Conservation (phyloP, 2,797 vertebrate genomes). For the Xiphorhynchus erythropygius region DNA sequence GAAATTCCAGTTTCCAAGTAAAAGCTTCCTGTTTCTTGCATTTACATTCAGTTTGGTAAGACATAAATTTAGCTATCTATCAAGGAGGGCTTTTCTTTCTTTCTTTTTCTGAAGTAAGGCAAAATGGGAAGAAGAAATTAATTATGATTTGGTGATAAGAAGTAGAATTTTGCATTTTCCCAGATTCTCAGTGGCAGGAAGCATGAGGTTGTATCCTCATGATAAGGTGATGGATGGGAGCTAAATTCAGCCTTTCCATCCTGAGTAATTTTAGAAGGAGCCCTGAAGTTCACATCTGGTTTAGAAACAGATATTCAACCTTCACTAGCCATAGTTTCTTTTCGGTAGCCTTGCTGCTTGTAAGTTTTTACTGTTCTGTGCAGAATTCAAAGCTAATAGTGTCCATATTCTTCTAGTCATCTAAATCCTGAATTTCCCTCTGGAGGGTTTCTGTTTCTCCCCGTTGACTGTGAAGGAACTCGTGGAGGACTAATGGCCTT, state of each 20-base stretch:
- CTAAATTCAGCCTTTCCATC: conserved; percentile 64
- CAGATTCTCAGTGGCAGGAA: conserved; percentile 39
- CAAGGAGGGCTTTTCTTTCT: not conserved
- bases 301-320: conserved; percentile 41
- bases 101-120: not conserved
- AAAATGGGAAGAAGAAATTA: conserved; percentile 39
- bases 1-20: conserved; percentile 87
- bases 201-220: conserved; percentile 49
- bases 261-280: conserved; percentile 63
- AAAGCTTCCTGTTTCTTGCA: conserved; percentile 88
- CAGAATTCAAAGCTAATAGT: conserved; percentile 30
- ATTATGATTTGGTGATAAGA: conserved; percentile 8
- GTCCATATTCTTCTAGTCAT: not conserved
- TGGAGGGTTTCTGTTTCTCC: not conserved
- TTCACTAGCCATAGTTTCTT: not conserved
- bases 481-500: not conserved
- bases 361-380: conserved; percentile 41
- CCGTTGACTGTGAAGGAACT: not conserved
- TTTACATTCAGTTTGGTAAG: conserved; percentile 75
- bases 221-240: conserved; percentile 62
- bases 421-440: not conserved
- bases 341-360: not conserved
- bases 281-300: conserved; percentile 9
- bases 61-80: conserved; percentile 59
- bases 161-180: conserved; percentile 21